These are phyloP conservation scores for Limanda limanda DNA, from an alignment of 2,113 vertebrate genomes.

Conservation along the genomic window DNA sequence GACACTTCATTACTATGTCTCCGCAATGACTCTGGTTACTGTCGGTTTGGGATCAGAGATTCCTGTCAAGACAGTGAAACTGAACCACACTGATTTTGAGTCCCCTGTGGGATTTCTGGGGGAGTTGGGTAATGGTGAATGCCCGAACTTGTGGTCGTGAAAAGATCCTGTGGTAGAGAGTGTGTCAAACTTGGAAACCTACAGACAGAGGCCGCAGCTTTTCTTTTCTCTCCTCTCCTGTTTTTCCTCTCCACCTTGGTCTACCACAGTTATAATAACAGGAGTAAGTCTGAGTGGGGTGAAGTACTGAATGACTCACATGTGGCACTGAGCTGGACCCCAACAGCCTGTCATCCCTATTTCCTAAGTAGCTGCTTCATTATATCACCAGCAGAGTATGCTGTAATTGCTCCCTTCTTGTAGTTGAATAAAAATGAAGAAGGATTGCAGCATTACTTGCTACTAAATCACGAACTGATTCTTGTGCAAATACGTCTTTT, in stretches of 20 bases:
- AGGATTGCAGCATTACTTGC: neutral
- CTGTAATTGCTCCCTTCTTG: conserved; percentile 44
- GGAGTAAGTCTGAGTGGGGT: conserved; percentile 38
- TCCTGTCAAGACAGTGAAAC: conserved; percentile 64
- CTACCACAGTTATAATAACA: conserved; percentile 47
- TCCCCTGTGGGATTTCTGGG: conserved; percentile 60
- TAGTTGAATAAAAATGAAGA: conserved; percentile 3
- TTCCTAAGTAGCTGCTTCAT: conserved; percentile 52
- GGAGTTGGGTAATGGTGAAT: conserved; percentile 56
- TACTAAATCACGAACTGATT: neutral
- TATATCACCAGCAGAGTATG: conserved; percentile 42
- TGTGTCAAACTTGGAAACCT: conserved; percentile 60
- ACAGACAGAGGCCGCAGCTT: neutral
- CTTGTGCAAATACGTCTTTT: neutral
- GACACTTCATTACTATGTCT: conserved; percentile 60
- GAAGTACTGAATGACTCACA: conserved; percentile 51
- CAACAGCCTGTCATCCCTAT: conserved; percentile 39
- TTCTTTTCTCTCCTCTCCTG: conserved; percentile 3
- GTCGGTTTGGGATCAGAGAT: conserved; percentile 58
- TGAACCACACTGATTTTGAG: conserved; percentile 57
- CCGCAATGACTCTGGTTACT: conserved; percentile 62
- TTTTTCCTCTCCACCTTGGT: conserved; percentile 27
- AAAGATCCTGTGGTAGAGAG: conserved; percentile 56
- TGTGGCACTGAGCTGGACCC: conserved; percentile 47
- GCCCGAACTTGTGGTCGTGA: conserved; percentile 57